A percentile compares a stretch with the other conserved stretches of the same genome.
These are phyloP conservation scores for Microchrysa polita DNA, from an alignment of 2,888 invertebrate species.

Conservation along the genomic window DNA sequence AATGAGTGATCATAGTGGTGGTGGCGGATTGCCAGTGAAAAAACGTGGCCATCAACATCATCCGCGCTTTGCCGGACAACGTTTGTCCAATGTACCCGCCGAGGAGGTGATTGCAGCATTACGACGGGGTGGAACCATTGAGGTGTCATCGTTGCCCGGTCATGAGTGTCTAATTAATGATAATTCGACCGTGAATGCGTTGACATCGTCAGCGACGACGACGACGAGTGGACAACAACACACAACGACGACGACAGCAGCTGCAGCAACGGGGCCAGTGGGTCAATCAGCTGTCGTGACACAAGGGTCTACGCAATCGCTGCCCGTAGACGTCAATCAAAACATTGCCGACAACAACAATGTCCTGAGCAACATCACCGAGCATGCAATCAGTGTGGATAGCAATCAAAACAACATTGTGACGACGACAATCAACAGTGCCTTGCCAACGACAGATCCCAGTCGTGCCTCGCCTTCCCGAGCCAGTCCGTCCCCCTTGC, in stretches of 20 bases:
- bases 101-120: conserved; percentile 63
- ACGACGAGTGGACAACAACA: not conserved
- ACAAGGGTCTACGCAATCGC: not conserved
- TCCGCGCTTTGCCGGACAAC: conserved; percentile 73
- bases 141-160: conserved; percentile 57
- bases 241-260: too few relatives aligned
- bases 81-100: conserved; percentile 67
- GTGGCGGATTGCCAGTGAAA: conserved; percentile 54
- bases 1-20: conserved; percentile 55
- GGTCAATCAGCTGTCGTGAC: conserved; percentile 34
- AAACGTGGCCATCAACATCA: conserved; percentile 81
- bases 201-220: conserved; percentile 40
- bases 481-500: conserved; percentile 12
- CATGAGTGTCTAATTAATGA: conserved; percentile 29
- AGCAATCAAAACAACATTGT: conserved; percentile 40
- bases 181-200: conserved; percentile 15
- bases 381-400: conserved; percentile 29
- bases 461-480: not conserved
- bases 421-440: conserved; percentile 49
- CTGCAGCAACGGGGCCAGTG: conserved; percentile 35
- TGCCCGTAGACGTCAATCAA: conserved; percentile 24
- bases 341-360: conserved; percentile 1
- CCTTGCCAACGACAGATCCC: conserved; percentile 47
- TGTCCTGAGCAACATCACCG: conserved; percentile 34
- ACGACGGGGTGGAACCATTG: conserved; percentile 61